Evolutionary conservation across 2,888 invertebrate species (phyloP).

Genomic region (Eupithecia tripunctaria): DNA sequence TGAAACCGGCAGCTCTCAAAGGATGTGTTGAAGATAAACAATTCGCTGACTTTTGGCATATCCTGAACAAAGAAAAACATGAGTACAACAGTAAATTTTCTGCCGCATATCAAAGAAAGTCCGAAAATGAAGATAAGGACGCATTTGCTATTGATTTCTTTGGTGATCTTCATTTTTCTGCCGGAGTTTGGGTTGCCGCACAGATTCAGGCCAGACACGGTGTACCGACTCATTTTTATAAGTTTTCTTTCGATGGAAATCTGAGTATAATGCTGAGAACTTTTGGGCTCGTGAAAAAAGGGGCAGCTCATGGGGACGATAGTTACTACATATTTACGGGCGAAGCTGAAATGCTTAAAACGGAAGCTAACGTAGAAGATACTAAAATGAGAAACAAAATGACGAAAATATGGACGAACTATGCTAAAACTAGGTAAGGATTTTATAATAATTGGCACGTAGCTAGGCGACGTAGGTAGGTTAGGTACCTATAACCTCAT

Average conservation of each 20-base stretch:
- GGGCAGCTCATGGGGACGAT: slow-evolving; percentile 62
- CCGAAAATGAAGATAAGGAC: slow-evolving; percentile 44
- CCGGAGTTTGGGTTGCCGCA: slow-evolving; percentile 54
- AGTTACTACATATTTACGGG: slow-evolving; percentile 5
- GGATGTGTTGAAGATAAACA: slow-evolving; percentile 8
- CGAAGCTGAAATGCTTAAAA: slow-evolving; percentile 12
- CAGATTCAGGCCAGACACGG: slow-evolving; percentile 35
- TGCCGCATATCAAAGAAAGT: not conserved
- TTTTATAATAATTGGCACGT: not conserved
- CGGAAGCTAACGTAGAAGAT: slow-evolving; percentile 43
- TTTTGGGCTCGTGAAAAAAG: slow-evolving; percentile 49
- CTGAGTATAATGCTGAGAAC: slow-evolving; percentile 49
- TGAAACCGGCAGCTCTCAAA: slow-evolving; percentile 45
- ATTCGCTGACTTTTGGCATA: not conserved
- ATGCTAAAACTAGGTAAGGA: slow-evolving; percentile 60
- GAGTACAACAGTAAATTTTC: slow-evolving; percentile 10
- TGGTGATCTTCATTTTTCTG: slow-evolving; percentile 58
- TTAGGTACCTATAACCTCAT: not conserved
- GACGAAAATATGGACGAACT: slow-evolving; percentile 63
- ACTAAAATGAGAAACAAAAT: slow-evolving; percentile 49
- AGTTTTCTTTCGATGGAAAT: slow-evolving; percentile 60
- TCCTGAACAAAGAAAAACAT: slow-evolving; percentile 1
- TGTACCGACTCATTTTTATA: slow-evolving; percentile 56
- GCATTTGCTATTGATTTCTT: slow-evolving; percentile 46
- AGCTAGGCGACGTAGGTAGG: too few relatives aligned